Percentiles rank a stretch among this genome's conserved stretches.
phyloP scores from a whole-genome alignment of 2,797 vertebrate species.

The Chrosomus eos region DNA sequence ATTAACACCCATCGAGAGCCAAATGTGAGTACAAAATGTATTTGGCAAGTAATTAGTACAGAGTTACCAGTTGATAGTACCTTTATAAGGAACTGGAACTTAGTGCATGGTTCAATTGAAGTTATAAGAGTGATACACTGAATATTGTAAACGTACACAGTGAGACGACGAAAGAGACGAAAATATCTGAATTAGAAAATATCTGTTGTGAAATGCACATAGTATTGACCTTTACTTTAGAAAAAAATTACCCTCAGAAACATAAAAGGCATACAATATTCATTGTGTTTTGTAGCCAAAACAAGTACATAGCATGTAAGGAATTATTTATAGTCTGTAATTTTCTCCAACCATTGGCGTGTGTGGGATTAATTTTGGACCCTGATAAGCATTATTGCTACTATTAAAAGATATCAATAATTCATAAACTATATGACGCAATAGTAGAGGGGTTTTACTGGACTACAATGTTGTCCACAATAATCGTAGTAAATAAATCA shows the following conservation, averaged over 20 bases:
- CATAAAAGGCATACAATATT: background rate
- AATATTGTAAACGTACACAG: background rate
- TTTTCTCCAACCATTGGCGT: background rate
- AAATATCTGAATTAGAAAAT: background rate
- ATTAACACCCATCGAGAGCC: background rate
- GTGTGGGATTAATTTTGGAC: background rate
- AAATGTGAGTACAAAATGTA: slow-evolving; percentile 18
- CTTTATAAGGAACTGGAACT: background rate
- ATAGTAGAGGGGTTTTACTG: background rate
- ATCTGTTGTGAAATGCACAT: background rate
- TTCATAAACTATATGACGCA: background rate
- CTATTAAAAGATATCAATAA: background rate
- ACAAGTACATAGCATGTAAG: background rate
- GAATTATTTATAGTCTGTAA: background rate
- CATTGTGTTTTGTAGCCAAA: background rate
- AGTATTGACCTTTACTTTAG: background rate
- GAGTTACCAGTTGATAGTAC: background rate
- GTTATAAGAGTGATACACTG: background rate
- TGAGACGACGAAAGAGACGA: background rate
- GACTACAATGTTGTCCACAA: background rate
- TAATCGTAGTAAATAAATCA: background rate
- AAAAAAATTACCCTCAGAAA: background rate
- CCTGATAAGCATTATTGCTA: background rate
- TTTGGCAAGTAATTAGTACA: slow-evolving; percentile 4
- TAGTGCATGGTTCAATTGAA: background rate